Evolutionary conservation across 2,113 vertebrate genomes (phyloP).

Genomic region (Phoxinus phoxinus): DNA sequence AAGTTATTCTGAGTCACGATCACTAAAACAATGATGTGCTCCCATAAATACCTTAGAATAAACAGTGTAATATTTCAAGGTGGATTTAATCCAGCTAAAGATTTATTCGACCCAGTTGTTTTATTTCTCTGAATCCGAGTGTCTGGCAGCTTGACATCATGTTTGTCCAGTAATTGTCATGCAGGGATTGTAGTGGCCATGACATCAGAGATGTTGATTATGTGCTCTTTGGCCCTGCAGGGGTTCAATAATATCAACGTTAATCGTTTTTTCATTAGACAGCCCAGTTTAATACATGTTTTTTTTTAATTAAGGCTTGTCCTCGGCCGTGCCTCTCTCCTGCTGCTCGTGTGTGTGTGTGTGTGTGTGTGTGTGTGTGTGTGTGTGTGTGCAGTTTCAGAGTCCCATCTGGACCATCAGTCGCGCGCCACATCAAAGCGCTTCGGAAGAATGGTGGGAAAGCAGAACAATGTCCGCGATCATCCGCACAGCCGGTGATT

Average conservation of each 20-base stretch:
- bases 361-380: constrained; percentile 8
- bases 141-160: background rate
- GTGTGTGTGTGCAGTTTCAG: background rate
- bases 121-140: no score
- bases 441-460: constrained; percentile 51
- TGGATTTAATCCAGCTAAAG: no score
- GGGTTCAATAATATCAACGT: background rate
- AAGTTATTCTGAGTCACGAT: no score
- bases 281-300: no score
- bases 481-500: constrained; percentile 51
- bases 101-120: no score
- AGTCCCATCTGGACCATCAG: background rate
- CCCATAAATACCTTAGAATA: no score
- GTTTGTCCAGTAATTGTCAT: background rate
- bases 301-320: background rate
- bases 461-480: constrained; percentile 58
- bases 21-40: no score
- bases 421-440: constrained; percentile 70
- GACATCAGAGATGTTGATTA: background rate
- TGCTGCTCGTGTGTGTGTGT: background rate
- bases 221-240: background rate
- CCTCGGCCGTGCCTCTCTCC: background rate
- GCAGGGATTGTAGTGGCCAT: background rate
- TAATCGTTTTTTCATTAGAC: no score
- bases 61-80: no score